Percentiles rank a stretch among this genome's conserved stretches.
Conservation (phyloP, 2,113 vertebrate species). For the Okapia johnstoni region DNA sequence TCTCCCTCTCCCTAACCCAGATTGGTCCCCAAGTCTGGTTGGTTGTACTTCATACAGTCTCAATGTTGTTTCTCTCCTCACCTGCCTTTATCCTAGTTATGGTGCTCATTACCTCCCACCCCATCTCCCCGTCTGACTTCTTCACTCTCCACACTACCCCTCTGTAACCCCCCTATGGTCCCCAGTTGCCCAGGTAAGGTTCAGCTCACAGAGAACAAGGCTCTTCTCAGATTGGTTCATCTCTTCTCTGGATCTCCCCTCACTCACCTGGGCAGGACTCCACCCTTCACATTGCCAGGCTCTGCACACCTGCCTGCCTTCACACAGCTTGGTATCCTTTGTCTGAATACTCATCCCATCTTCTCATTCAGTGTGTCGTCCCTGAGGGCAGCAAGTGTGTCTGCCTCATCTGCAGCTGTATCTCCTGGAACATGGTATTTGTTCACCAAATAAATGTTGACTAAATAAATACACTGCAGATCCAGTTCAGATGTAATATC, state of each 20-base stretch:
- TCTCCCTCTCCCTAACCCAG: not conserved
- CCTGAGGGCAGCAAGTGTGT: not conserved
- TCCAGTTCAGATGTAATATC: not conserved
- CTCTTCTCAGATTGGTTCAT: not conserved
- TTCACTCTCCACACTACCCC: too few relatives aligned
- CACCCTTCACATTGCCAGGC: too few relatives aligned
- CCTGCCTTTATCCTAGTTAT: not conserved
- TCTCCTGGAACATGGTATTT: not conserved
- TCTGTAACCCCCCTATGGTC: rapidly evolving
- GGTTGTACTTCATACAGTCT: not conserved
- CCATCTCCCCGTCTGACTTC: not conserved
- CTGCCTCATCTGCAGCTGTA: not conserved
- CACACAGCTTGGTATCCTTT: not conserved
- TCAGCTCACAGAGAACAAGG: not conserved
- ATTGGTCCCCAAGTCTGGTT: not conserved
- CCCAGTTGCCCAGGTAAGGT: not conserved
- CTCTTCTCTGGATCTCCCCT: not conserved
- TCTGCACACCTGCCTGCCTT: not conserved
- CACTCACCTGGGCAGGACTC: not conserved
- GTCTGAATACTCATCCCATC: rapidly evolving
- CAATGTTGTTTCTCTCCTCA: not conserved
- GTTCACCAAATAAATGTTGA: not conserved
- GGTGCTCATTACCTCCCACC: not conserved
- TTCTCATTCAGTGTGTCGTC: not conserved
- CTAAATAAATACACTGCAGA: not conserved